phyloP scores from a whole-genome alignment of 1,140 invertebrate species.

The Cryptotermes secundus region DNA sequence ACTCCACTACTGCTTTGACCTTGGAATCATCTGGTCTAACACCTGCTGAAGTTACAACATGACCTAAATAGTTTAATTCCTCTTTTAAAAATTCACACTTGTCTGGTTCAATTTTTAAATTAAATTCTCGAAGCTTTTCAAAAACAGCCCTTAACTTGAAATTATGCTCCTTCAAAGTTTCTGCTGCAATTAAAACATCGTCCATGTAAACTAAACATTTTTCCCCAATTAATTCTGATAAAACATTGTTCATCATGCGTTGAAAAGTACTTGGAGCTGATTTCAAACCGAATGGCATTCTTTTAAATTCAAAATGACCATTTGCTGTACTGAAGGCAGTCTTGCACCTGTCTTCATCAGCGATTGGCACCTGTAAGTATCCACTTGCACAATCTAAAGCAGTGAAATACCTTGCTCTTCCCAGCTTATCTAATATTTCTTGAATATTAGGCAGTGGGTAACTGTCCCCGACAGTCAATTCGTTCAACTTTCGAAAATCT shows the following conservation, averaged over 20 bases:
- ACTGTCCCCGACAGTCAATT: constrained; percentile 44
- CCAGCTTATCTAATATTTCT: constrained; percentile 44
- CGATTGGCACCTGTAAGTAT: constrained; percentile 39
- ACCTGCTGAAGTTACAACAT: constrained; percentile 38
- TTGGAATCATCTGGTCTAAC: too few relatives aligned
- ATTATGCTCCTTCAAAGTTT: background rate
- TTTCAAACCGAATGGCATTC: constrained; percentile 45
- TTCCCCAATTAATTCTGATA: constrained; percentile 34
- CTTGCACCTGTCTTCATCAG: constrained; percentile 47
- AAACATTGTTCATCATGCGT: constrained; percentile 39
- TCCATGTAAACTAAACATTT: constrained; percentile 31
- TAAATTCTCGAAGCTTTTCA: background rate
- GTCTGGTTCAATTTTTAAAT: constrained; percentile 42
- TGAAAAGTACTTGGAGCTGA: constrained; percentile 46
- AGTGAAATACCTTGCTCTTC: constrained; percentile 42
- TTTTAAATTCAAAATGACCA: constrained; percentile 44
- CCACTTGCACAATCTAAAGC: constrained; percentile 45
- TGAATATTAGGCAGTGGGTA: constrained; percentile 38
- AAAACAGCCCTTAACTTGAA: background rate
- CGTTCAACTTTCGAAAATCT: constrained; percentile 49
- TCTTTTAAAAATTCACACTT: constrained; percentile 43
- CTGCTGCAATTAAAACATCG: constrained; percentile 21
- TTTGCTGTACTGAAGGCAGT: constrained; percentile 49
- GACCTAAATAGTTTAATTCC: constrained; percentile 41
- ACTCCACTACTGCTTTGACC: constrained; percentile 38